Conservation (phyloP, 2,888 invertebrate species). For the Pristionchus exspectatus region DNA sequence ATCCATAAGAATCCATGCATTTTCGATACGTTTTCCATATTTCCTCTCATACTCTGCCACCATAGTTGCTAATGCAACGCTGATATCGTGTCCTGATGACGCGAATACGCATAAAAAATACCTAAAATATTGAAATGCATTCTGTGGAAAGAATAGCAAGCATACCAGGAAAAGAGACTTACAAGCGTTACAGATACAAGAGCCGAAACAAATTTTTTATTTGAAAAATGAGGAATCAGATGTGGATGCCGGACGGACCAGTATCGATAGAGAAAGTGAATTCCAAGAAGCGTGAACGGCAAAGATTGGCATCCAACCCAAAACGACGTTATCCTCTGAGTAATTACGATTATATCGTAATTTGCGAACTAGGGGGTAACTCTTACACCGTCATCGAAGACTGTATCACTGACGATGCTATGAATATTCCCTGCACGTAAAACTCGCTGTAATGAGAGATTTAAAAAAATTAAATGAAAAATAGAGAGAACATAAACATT, state of each 20-base stretch:
- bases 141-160: too few relatives aligned
- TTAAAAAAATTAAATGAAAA: too few relatives aligned
- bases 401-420: not conserved
- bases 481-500: too few relatives aligned
- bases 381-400: not conserved
- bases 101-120: not conserved
- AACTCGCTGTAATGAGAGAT: not conserved
- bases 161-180: not conserved
- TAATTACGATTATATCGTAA: too few relatives aligned
- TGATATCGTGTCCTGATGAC: not conserved
- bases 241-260: not conserved
- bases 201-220: not conserved
- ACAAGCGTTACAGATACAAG: not conserved
- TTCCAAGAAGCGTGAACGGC: not conserved
- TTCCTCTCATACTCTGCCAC: not conserved
- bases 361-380: not conserved
- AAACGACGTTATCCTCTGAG: not conserved
- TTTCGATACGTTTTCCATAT: not conserved
- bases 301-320: not conserved
- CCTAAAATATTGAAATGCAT: too few relatives aligned
- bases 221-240: not conserved
- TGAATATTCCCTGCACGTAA: not conserved
- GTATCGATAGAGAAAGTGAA: conserved; percentile 9
- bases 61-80: not conserved
- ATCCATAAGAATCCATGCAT: not conserved